A percentile compares a stretch with the other conserved stretches of the same genome.
Evolutionary conservation across 2,113 vertebrate species (phyloP).

Genomic region (Paramormyrops kingsleyae): DNA sequence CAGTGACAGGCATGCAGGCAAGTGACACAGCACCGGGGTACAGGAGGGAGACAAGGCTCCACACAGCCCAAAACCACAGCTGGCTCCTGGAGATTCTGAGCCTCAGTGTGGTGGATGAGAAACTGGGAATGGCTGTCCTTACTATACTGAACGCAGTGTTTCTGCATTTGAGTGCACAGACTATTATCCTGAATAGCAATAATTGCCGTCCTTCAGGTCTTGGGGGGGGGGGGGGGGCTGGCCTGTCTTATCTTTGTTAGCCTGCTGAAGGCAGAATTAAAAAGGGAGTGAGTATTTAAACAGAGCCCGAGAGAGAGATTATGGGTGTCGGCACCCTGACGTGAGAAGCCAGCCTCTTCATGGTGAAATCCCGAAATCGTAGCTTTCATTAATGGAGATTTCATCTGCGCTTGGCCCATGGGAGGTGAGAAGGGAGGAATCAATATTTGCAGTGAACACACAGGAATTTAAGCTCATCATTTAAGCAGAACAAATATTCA

Average conservation of each 20-base stretch:
- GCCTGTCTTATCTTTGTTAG: not conserved
- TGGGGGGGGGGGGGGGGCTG: not conserved
- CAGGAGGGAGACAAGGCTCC: not conserved
- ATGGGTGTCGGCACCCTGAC: not conserved
- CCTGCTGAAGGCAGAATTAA: slow-evolving; percentile 1
- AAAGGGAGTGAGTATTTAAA: not conserved
- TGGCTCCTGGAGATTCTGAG: not conserved
- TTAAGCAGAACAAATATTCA: not conserved
- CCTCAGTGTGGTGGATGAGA: not conserved
- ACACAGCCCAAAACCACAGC: not conserved
- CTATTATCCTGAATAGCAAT: not conserved
- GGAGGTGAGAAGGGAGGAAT: not conserved
- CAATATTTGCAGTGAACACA: slow-evolving; percentile 19
- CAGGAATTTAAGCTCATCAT: slow-evolving; percentile 16
- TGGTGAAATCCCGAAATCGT: not conserved
- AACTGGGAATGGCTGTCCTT: not conserved
- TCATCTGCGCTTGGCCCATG: slow-evolving; percentile 1
- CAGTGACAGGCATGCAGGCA: not conserved
- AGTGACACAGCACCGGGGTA: not conserved
- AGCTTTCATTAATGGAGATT: slow-evolving; percentile 15
- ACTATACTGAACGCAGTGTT: not conserved
- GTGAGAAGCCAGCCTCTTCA: not conserved
- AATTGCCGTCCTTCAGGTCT: not conserved
- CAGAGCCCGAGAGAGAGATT: not conserved
- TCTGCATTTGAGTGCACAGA: not conserved